These are phyloP conservation scores for Gobio gobio DNA, from an alignment of 2,113 vertebrate genomes.

Conservation along the genomic window DNA sequence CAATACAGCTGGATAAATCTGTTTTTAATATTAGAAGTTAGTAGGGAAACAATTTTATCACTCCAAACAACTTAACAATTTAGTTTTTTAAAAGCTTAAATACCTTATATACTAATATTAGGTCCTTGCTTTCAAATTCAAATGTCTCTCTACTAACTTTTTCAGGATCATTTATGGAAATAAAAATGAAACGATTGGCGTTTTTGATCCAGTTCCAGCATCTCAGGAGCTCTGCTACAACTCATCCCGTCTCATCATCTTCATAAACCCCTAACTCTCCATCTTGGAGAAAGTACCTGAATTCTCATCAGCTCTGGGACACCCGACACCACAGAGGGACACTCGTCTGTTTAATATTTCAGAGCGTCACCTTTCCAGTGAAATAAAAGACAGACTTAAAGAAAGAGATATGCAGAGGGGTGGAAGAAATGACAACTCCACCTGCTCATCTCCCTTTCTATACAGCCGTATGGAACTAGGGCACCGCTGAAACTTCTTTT, in stretches of 20 bases:
- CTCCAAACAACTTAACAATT: background rate
- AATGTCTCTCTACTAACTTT: background rate
- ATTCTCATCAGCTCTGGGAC: conserved; percentile 38
- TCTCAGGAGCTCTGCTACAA: background rate
- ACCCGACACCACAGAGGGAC: conserved; percentile 19
- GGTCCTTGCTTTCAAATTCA: background rate
- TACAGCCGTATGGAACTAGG: conserved; percentile 32
- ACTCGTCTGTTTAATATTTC: conserved; percentile 28
- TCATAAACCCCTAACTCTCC: conserved; percentile 16
- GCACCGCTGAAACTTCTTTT: conserved; percentile 62
- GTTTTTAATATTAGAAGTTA: background rate
- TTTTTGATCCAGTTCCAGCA: conserved; percentile 8
- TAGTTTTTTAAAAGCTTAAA: background rate
- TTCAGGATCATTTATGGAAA: conserved; percentile 19
- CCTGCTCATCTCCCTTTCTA: conserved; percentile 38
- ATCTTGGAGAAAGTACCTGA: conserved; percentile 36
- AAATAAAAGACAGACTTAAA: conserved; percentile 25
- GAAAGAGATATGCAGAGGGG: background rate
- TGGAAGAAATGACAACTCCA: conserved; percentile 35
- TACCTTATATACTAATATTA: background rate
- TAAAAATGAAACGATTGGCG: background rate
- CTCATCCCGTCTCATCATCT: conserved; percentile 18
- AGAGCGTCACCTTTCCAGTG: conserved; percentile 42
- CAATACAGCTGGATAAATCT: background rate
- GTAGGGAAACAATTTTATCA: background rate